Evolutionary conservation across 2,888 invertebrate genomes (phyloP), one percentile per base, ranked within the genome.

Genomic region (Platycheirus rosarum): DNA sequence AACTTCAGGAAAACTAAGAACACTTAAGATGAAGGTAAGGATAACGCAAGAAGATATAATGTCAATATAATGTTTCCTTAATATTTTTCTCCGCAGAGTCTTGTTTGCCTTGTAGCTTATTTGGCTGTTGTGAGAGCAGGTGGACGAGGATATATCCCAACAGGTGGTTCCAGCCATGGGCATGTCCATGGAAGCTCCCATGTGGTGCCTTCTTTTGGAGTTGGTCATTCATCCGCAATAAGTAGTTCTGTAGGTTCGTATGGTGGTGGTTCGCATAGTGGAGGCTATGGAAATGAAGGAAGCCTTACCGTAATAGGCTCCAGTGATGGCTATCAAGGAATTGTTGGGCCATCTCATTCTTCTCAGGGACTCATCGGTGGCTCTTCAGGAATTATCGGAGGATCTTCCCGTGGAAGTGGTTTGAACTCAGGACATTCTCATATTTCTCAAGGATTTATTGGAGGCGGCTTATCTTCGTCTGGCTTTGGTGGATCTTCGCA

Each of bases 41-140:
- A 70, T 23, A 11, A 8, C 3, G 2, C 11, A 0, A 0, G 5
- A 32, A 32, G 62, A 29, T 44, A 8, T 1, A 0, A 6, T 32
- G 2, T 23, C 9, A 8, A 23, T 35, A 0, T 8, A 1, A 6
- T 74, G 20, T 42, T 29, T 23, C 23, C 51, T 32, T 4, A 4
- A 20, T 7, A 32, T 6, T 23, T 46, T 53, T 46, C 4, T 14
- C 53, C 73, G 11, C 26, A 85, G 85, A 18, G 57, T 13, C 85
- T 85, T 37, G 63, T 86, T 49, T 86, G 77, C 60, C 14, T 85
- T 29, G 26, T 85, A 65, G 84, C 82, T 8, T 74, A 51, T 23
- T 51, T 85, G 49, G 84, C 79, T 0, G 26, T 60, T 2, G 85
- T 48, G 6, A 68, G 40, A 4, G 86, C 86, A 44, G 75, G 80